These are phyloP conservation scores for Pristionchus entomophagus DNA, from an alignment of 2,888 invertebrate genomes.

Conservation along the genomic window DNA sequence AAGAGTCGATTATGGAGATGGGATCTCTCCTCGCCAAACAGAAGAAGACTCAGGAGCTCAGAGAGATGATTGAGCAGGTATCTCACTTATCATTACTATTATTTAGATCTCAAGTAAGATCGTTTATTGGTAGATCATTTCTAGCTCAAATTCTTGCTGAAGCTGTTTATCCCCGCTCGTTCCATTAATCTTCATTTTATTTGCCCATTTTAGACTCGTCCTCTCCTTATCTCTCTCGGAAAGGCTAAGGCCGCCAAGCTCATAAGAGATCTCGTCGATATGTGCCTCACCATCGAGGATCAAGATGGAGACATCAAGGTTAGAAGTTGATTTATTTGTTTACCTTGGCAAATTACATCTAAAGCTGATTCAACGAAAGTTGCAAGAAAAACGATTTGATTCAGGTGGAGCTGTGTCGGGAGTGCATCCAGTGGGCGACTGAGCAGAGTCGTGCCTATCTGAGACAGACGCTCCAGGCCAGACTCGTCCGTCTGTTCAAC, in stretches of 20 bases:
- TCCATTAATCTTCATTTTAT: not conserved
- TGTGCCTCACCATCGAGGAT: conserved; percentile 96
- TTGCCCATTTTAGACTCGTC: conserved; percentile 83
- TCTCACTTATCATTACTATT: not conserved
- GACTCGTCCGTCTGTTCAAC: conserved; percentile 91
- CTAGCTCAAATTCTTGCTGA: not conserved
- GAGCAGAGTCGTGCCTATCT: conserved; percentile 96
- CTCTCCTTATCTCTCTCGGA: conserved; percentile 93
- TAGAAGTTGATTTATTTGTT: not conserved
- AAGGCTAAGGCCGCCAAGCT: conserved; percentile 99
- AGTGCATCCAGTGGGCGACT: conserved; percentile 99
- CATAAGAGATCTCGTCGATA: conserved; percentile 94
- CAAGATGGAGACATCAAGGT: conserved; percentile 85
- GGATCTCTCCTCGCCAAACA: conserved; percentile 93
- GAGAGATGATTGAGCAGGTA: conserved; percentile 54
- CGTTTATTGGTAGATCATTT: not conserved
- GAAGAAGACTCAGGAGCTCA: conserved; percentile 65
- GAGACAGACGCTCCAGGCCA: conserved; percentile 93
- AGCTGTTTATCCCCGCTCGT: too few relatives aligned
- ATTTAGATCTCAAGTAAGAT: not conserved
- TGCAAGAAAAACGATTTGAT: not conserved
- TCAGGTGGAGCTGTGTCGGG: conserved; percentile 81
- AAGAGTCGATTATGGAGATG: conserved; percentile 92
- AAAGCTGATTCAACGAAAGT: too few relatives aligned
- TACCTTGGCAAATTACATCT: not conserved